These are phyloP conservation scores for Eulemur coronatus DNA, from an alignment of 2,797 vertebrate species.

Conservation along the genomic window DNA sequence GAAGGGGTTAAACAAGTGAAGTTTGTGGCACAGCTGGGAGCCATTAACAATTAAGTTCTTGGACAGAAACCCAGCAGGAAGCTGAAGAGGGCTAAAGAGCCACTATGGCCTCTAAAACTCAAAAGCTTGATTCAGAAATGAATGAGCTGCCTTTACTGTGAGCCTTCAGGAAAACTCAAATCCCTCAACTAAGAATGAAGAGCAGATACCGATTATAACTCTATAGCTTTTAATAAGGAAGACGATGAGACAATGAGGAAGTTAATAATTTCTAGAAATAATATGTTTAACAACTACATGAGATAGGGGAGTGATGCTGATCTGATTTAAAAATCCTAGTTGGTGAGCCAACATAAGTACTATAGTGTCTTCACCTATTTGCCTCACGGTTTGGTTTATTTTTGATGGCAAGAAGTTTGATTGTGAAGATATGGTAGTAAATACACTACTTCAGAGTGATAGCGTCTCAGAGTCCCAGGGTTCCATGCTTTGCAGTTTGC, in stretches of 20 bases:
- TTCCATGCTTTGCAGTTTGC: background rate
- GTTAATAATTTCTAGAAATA: conserved; percentile 59
- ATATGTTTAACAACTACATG: conserved; percentile 17
- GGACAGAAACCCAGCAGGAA: conserved; percentile 74
- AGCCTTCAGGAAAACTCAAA: conserved; percentile 50
- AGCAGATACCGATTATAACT: conserved; percentile 47
- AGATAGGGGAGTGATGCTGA: background rate
- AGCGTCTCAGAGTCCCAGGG: background rate
- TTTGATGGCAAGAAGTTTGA: conserved; percentile 13
- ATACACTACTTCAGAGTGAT: background rate
- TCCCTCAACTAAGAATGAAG: conserved; percentile 51
- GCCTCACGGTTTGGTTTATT: background rate
- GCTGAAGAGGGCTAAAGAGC: conserved; percentile 45
- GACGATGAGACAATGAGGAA: conserved; percentile 31
- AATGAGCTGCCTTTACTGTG: conserved; percentile 57
- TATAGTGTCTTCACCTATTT: background rate
- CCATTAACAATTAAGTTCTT: conserved; percentile 78
- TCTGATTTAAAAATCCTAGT: conserved; percentile 8
- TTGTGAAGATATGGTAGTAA: background rate
- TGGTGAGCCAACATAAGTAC: background rate
- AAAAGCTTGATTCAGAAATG: conserved; percentile 59
- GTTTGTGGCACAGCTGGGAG: conserved; percentile 73
- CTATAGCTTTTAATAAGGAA: conserved; percentile 39
- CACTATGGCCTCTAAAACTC: conserved; percentile 56
- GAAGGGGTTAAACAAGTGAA: conserved; percentile 70